Evolutionary conservation across 2,113 vertebrate species (phyloP).

Genomic region (Calidris pugnax): DNA sequence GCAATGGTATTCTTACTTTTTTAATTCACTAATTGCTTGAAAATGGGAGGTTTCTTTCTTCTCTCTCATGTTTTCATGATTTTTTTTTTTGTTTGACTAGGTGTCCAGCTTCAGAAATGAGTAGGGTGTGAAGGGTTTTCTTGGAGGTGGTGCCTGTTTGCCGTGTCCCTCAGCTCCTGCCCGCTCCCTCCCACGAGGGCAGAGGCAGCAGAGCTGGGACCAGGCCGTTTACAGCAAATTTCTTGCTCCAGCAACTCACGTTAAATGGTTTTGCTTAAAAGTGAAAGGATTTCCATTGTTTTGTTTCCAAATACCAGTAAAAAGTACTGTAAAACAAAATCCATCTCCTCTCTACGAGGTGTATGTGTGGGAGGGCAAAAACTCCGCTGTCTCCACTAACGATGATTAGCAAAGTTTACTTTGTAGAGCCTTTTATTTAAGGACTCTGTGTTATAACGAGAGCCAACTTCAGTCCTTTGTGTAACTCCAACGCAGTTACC

Average conservation of each 20-base stretch:
- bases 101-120: neutral
- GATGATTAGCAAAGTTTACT: neutral
- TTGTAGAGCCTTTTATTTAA: neutral
- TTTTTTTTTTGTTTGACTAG: neutral
- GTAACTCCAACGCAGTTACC: neutral
- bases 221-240: neutral
- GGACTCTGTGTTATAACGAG: neutral
- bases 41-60: neutral
- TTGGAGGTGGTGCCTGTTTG: neutral
- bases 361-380: neutral
- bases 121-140: neutral
- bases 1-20: neutral
- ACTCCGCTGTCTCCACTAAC: neutral
- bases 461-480: neutral
- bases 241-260: neutral
- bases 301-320: neutral
- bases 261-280: neutral
- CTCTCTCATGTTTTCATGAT: neutral
- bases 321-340: neutral
- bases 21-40: neutral
- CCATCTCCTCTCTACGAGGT: neutral
- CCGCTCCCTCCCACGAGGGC: rapidly evolving
- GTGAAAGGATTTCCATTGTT: neutral
- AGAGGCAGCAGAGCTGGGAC: neutral
- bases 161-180: neutral